Conservation (phyloP, 92 coral and sea anemone genomes). For the Epizoanthus stellaris region DNA sequence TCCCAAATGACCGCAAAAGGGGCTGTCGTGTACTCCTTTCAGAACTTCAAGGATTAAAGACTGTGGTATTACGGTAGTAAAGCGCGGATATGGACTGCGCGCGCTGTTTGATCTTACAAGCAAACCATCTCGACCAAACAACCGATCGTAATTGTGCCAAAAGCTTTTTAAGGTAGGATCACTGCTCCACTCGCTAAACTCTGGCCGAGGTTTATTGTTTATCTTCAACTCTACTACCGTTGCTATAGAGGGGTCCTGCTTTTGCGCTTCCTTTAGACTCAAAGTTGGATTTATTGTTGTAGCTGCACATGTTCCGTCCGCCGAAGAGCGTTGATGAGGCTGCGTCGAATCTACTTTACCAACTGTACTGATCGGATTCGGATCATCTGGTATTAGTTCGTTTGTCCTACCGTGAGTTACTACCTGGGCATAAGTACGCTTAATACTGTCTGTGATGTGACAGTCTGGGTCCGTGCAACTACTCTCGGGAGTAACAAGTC, state of each 20-base stretch:
- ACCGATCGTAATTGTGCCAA: constrained; percentile 47
- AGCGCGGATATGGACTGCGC: constrained; percentile 20
- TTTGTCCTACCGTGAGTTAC: not conserved
- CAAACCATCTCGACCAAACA: constrained; percentile 34
- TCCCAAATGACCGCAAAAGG: constrained; percentile 46
- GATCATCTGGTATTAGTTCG: too few species aligned
- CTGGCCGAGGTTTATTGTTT: constrained; percentile 39
- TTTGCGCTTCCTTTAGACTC: constrained; percentile 37
- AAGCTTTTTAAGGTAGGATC: constrained; percentile 10
- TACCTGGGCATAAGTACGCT: not conserved
- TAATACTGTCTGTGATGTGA: not conserved
- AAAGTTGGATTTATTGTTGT: constrained; percentile 25
- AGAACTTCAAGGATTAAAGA: constrained; percentile 35
- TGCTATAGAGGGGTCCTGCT: constrained; percentile 31
- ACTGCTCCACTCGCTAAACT: constrained; percentile 15
- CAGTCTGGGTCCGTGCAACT: constrained; percentile 8
- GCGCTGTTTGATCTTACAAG: constrained; percentile 18
- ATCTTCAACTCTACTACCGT: constrained; percentile 19
- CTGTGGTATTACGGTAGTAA: constrained; percentile 24
- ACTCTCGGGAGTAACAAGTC: constrained; percentile 8
- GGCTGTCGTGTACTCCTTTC: constrained; percentile 40
- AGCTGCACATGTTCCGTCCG: not conserved
- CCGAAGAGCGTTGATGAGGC: not conserved
- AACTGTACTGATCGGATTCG: not conserved
- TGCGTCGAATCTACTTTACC: not conserved